Evolutionary conservation across 2,888 invertebrate genomes (phyloP), one percentile per base, ranked within the genome.

Genomic region (Sipunculus nudus): DNA sequence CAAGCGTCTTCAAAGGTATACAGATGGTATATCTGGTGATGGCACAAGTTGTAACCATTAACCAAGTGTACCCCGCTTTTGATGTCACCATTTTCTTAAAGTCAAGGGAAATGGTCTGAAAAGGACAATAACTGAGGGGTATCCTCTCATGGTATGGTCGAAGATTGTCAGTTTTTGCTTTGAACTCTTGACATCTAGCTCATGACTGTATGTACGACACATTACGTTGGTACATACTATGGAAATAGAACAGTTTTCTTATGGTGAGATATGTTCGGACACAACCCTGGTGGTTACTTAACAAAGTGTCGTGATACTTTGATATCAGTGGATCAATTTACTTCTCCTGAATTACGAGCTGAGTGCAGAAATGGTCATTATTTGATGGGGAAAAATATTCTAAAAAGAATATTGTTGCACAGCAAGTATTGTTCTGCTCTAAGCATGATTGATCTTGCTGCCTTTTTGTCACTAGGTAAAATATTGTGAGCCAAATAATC

Each of bases 61-160:
- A 35, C 10, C 16, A 16, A 13, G 10, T 35, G 35, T 13, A 35
- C 10, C 35, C 35, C 16, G 35, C 16, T 16, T 13, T 16, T 13
- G 35, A 35, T n/a, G n/a, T n/a, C 35, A 35, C 10, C 49, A 49
- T 49, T n/a, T 16, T 21, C n/a, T 49, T 49, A 19, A 49, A 49
- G 19, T 49, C 49, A n/a, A 49, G n/a, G 32, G 19, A 19, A 19
- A 49, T 31, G 19, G 32, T 49, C 3, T 31, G 5, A 49, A 49
- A 49, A 4, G 49, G 49, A n/a, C 32, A 23, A n/a, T 26, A 49
- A n/a, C 3, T 3, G 31, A 21, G 21, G 10, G 32, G 4, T 21
- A 49, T 49, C 10, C 49, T 21, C 25, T 29, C 32, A 49, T 49
- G 49, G 21, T 26, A 49, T 31, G 49, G 23, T 32, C 49, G 3